Evolutionary conservation across 2,888 invertebrate genomes (phyloP).

Genomic region (Fragum sueziense): DNA sequence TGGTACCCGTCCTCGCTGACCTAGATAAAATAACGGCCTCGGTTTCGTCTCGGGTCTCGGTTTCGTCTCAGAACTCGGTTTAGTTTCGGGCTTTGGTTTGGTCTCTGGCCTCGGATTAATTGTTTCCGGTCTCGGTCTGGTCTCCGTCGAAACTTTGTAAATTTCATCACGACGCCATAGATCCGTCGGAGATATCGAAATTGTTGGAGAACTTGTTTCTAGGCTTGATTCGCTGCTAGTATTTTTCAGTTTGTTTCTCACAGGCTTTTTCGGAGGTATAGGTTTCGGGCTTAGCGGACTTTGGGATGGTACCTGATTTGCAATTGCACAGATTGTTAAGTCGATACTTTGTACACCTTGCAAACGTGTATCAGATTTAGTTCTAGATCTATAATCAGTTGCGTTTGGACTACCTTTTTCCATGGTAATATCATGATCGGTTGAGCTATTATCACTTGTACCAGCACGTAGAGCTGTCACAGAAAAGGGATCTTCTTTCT

Average conservation of each 20-base stretch:
- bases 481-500: background rate
- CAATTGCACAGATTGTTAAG: too few relatives aligned
- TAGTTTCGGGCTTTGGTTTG: constrained; percentile 3
- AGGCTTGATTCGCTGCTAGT: constrained; percentile 15
- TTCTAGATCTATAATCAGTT: too few relatives aligned
- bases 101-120: background rate
- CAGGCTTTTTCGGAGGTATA: constrained; percentile 14
- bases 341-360: too few relatives aligned
- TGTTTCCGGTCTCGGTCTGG: constrained; percentile 1
- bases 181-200: background rate
- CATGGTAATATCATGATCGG: too few relatives aligned
- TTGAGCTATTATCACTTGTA: too few relatives aligned
- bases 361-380: too few relatives aligned
- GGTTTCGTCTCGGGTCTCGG: background rate
- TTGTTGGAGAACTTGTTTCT: background rate
- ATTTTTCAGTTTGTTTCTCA: constrained; percentile 10
- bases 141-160: background rate
- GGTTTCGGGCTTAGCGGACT: background rate
- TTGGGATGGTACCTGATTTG: too few relatives aligned
- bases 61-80: too few relatives aligned
- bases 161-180: background rate
- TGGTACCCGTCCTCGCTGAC: background rate
- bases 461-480: background rate
- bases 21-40: background rate
- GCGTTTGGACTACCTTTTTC: too few relatives aligned